Percentiles rank a stretch among this genome's conserved stretches.
Conservation (phyloP, 2,797 vertebrate species). For the Geotrypetes seraphini region DNA sequence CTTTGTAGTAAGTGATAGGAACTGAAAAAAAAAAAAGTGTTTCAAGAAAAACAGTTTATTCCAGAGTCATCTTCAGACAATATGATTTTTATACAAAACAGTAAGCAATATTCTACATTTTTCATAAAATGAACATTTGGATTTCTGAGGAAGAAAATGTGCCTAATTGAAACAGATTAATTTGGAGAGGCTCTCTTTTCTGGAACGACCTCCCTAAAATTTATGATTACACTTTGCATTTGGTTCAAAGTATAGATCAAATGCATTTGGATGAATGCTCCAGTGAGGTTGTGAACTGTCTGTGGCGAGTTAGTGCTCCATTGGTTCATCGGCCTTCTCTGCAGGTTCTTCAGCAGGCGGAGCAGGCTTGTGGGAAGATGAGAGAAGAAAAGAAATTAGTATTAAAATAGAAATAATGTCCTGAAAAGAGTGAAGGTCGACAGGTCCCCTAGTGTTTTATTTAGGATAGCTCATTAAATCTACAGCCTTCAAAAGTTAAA, state of each 20-base stretch:
- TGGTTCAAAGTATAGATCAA: conserved; percentile 26
- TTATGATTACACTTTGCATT: conserved; percentile 12
- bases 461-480: too few species aligned
- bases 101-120: conserved; percentile 24
- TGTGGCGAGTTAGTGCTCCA: conserved; percentile 73
- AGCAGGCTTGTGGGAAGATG: conserved; percentile 47
- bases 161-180: conserved; percentile 18
- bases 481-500: too few species aligned
- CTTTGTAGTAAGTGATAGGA: neutral
- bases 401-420: neutral
- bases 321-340: conserved; percentile 76
- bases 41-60: conserved; percentile 48
- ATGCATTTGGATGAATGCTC: conserved; percentile 16
- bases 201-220: conserved; percentile 30
- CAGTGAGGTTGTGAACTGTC: conserved; percentile 9
- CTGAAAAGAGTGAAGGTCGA: neutral
- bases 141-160: conserved; percentile 34
- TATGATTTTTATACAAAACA: conserved; percentile 51
- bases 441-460: too few species aligned
- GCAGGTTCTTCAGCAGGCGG: conserved; percentile 69
- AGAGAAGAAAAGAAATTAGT: neutral
- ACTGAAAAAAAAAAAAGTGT: conserved; percentile 4
- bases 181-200: conserved; percentile 19
- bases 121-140: conserved; percentile 44
- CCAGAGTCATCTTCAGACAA: conserved; percentile 44